A percentile compares a stretch with the other conserved stretches of the same genome.
These are phyloP conservation scores for Pachypanchax playfairii DNA, from an alignment of 2,113 vertebrate species.

Conservation along the genomic window DNA sequence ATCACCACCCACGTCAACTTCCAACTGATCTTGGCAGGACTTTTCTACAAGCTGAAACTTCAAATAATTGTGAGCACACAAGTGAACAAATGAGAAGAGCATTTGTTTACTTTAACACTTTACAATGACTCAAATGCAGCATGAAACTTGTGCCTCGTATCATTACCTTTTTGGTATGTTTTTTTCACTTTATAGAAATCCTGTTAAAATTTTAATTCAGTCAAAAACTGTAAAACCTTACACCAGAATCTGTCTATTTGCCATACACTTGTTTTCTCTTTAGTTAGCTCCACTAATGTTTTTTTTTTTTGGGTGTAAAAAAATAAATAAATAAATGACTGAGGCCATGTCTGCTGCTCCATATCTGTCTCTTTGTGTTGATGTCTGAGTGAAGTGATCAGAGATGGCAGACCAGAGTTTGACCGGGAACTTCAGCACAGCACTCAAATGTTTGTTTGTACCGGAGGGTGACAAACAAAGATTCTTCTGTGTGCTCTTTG, in stretches of 20 bases:
- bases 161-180: too few relatives aligned
- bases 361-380: conserved; percentile 57
- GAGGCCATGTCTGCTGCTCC: conserved; percentile 44
- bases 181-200: too few relatives aligned
- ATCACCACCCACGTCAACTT: not conserved
- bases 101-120: too few relatives aligned
- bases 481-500: not conserved
- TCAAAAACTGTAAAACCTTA: too few relatives aligned
- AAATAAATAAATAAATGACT: not conserved
- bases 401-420: not conserved
- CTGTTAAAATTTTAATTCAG: not conserved
- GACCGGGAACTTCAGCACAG: not conserved
- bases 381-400: conserved; percentile 17
- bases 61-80: not conserved
- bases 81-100: too few relatives aligned
- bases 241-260: not conserved
- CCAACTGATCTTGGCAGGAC: not conserved
- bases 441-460: conserved; percentile 8
- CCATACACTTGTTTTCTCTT: not conserved
- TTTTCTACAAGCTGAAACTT: not conserved
- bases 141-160: too few relatives aligned
- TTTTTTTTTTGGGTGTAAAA: not conserved
- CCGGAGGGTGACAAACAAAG: conserved; percentile 1
- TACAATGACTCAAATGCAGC: too few relatives aligned
- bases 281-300: not conserved